These are phyloP conservation scores for Xenopus laevis DNA, from an alignment of 2,113 vertebrate genomes.

Conservation along the genomic window DNA sequence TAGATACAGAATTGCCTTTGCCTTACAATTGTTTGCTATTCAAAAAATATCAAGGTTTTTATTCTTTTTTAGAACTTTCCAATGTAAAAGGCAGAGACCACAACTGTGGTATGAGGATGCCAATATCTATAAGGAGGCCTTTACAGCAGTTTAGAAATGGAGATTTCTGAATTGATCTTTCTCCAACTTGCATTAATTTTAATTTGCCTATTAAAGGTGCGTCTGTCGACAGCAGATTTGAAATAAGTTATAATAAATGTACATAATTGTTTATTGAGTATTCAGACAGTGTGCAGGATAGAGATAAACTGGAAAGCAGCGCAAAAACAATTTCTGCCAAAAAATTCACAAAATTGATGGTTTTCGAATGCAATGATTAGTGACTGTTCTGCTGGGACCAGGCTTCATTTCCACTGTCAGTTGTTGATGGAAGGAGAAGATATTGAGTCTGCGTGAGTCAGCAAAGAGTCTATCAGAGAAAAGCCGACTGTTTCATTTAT, in stretches of 20 bases:
- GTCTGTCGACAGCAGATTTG: conserved; percentile 38
- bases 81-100: too few species aligned
- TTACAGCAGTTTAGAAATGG: not conserved
- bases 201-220: conserved; percentile 5
- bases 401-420: conserved; percentile 49
- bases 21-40: too few species aligned
- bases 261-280: conserved; percentile 48
- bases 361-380: conserved; percentile 48
- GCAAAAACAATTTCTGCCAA: conserved; percentile 48
- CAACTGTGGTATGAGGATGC: too few species aligned
- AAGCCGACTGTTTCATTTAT: conserved; percentile 52
- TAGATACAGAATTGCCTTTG: too few species aligned
- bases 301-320: conserved; percentile 44
- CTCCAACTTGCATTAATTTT: not conserved
- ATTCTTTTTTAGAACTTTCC: too few species aligned
- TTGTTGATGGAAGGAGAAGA: conserved; percentile 44
- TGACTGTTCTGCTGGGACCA: conserved; percentile 35
- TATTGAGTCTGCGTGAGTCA: conserved; percentile 50
- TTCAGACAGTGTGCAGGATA: conserved; percentile 50
- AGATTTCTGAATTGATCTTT: not conserved
- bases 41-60: too few species aligned
- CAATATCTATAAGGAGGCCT: too few species aligned
- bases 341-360: conserved; percentile 47
- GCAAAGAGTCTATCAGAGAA: conserved; percentile 44
- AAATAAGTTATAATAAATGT: conserved; percentile 36